Base-by-base conservation (phyloP, 2,797 vertebrate species). In the Enteromius argenteus region DNA sequence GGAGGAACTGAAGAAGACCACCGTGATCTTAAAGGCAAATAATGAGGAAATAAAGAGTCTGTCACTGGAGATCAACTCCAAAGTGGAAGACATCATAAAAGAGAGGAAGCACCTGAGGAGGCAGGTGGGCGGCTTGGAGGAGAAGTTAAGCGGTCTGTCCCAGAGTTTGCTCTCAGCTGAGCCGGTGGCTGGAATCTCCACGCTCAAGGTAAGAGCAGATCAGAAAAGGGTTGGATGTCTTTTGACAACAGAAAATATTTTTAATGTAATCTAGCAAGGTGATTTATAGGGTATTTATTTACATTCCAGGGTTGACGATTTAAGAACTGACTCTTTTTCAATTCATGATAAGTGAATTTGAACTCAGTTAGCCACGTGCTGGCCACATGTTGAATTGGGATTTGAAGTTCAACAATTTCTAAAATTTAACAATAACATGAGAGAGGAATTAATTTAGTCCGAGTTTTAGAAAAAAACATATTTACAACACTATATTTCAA, bases 21-120 rank as follows among this genome's bases (percentile, higher is more conserved):
- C 97, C 0, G 95, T 94, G 49, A 95, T 93, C 35, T 91, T 99
- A 78, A 94, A 96, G 90, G 94, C 94, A 88, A 96, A 94, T 91
- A 98, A 97, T 0, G 96, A 98, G 62, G 97, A 98, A 91, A 96
- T 99, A 2, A 97, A 95, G 91, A 97, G 93, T 56, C 84, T 98
- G 89, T 99, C 97, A 0, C 91, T 94, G 30, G 90, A 96, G 90
- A 96, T 98, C 88, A 96, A 91, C 88, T 93, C 92, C 19, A 98
- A 97, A 93, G 94, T 99, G 84, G 95, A 99, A 82, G 91, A 85
- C 80, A 95, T 99, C 86, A 89, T 97, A 86, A 94, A 94, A 88
- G 97, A 99, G 89, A 97, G 96, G 89, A 92, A 87, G 69, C 92
- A 89, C 39, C 94, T 99, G 85, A 95, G 96, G 89, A 93, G 90